Base-by-base conservation (phyloP, 2,888 invertebrate genomes). In the Habrosyne pyritoides region DNA sequence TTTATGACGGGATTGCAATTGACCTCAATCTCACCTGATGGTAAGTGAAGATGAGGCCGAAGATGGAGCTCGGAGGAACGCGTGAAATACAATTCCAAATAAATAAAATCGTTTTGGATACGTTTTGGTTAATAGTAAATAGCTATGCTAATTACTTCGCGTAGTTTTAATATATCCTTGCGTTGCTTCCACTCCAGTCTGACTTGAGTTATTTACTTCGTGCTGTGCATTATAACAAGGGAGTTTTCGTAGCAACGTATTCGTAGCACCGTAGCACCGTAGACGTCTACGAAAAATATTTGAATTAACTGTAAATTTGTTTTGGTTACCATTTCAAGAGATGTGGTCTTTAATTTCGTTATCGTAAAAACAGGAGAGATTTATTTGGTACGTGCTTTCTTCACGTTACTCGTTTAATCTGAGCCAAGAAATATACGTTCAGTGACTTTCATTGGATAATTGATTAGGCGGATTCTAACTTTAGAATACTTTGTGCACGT, bases 191-290 rank as follows among this genome's bases (percentile, higher is more conserved):
- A 75, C 62, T 66, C 67, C 69, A 71, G 70, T 72, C 71, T 72
- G 65, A 67, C 79, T 78, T 85, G 83, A 87, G 79, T 84, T 86
- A 86, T 86, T 80, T 78, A 75, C 69, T 81, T 77, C 84, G 86
- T 83, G 86, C 79, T 71, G 71, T 63, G 85, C 77, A 81, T 85
- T 78, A 76, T 75, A 79, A 83, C 79, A 12, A 8, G 28, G 71
- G 75, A 76, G 75, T 65, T 69, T 42, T 69, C 75, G 79, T 79
- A 74, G 75, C 74, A 56, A 59, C 74, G 75, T 77, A 77, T 69
- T 69, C 75, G 79, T 79, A 75, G 75, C 74, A 56, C 59, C 74
- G 75, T 77, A 77, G 71, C 69, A n/a, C 54, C 60, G 69, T 73
- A 76, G 70, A 53, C 66, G 63, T 55, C 75, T 74, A 71, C 74